Base-by-base conservation (phyloP, 2,888 invertebrate genomes). In the Endotricha flammealis region DNA sequence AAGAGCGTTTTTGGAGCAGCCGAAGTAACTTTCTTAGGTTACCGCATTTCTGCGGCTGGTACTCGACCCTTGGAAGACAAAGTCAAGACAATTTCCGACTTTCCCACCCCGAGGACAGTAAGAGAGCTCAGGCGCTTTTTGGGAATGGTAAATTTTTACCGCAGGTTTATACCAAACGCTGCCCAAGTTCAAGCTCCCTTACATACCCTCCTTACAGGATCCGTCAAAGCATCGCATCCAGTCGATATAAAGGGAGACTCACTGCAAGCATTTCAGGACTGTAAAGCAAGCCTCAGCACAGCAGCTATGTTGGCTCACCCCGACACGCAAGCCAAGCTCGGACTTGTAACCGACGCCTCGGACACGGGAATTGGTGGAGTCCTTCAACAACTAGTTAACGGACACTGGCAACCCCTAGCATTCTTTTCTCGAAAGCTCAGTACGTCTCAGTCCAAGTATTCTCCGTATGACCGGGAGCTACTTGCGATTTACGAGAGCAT, bases 401-500 rank as follows among this genome's bases (percentile, higher is more conserved):
- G 51, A 49, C 33, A 35, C 45, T 53, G 16, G 16, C 16, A 16
- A 16, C 16, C 16, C 16, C 16, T 67, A 2, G 54, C 54, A 4
- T 69, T 66, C 34, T 66, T 58, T 36, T 62, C 60, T 4, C 49
- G 44, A 32, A 65, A 59, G 29, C 40, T 68, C 1, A 46, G 38
- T 8, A 28, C 45, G 12, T 39, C 60, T 0, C 49, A 73, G 40
- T 24, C 12, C n/a, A 64, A 57, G 10, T 35, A 48, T 61, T 42
- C 53, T 24, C 46, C 57, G 3, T 70, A 67, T 38, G 66, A 74
- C 36, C 6, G 27, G 10, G 65, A 70, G 46, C 48, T 75, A 0
- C 45, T 63, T 3, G 67, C 64, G 0, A 56, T 58, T 5, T 70
- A 63, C 35, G 25, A 40, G 33, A 57, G 57, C 0, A 40, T 68